These are phyloP conservation scores for Acanthis flammea DNA, from an alignment of 2,797 vertebrate genomes.

Conservation along the genomic window DNA sequence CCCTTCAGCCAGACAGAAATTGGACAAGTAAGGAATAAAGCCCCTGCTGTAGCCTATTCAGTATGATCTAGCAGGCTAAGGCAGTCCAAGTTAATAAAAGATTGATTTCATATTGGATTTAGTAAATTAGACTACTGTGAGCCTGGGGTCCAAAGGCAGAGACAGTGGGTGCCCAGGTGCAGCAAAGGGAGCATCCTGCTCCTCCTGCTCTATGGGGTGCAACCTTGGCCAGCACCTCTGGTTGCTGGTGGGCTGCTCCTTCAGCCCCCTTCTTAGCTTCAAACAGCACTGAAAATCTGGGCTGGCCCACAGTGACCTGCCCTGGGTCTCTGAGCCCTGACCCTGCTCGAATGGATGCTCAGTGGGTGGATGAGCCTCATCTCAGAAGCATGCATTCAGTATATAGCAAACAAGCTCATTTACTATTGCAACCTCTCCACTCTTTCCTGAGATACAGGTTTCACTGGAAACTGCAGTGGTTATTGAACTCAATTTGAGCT, in stretches of 20 bases:
- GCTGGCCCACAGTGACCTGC: neutral
- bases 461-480: neutral
- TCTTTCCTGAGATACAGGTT: neutral
- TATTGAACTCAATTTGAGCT: slow-evolving; percentile 27
- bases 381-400: neutral
- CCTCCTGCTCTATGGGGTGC: rapidly evolving
- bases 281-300: neutral
- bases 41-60: neutral
- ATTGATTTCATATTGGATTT: neutral
- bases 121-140: neutral
- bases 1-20: neutral
- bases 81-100: neutral
- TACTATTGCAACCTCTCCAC: slow-evolving; percentile 1
- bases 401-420: neutral
- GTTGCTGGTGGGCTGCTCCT: neutral
- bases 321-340: neutral
- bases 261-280: rapidly evolving
- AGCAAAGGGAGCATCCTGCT: neutral
- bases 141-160: neutral
- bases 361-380: neutral
- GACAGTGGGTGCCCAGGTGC: neutral
- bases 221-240: neutral
- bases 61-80: neutral
- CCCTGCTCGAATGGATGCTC: neutral
- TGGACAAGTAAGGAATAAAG: neutral